These are phyloP conservation scores for Sinhomidia bicolor DNA, from an alignment of 2,888 invertebrate genomes.

Conservation along the genomic window DNA sequence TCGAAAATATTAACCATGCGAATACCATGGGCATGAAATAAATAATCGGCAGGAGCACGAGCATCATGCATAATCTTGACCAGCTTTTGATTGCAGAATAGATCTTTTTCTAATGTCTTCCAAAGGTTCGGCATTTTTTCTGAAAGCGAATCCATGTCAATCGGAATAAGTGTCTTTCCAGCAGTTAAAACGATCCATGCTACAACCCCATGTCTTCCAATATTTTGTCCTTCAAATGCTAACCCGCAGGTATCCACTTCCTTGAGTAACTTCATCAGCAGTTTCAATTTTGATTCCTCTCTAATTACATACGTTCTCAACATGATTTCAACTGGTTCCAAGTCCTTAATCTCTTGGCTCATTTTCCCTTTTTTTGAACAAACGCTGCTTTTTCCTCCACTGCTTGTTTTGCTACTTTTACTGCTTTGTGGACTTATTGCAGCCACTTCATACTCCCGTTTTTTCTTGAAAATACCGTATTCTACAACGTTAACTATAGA, in stretches of 20 bases:
- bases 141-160: slow-evolving; percentile 81
- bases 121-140: slow-evolving; percentile 82
- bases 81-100: slow-evolving; percentile 82
- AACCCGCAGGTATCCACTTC: slow-evolving; percentile 73
- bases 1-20: slow-evolving; percentile 85
- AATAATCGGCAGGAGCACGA: slow-evolving; percentile 84
- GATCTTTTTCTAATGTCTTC: slow-evolving; percentile 82
- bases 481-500: slow-evolving; percentile 65
- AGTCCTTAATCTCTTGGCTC: slow-evolving; percentile 60
- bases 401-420: slow-evolving; percentile 38
- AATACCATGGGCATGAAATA: slow-evolving; percentile 85
- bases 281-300: slow-evolving; percentile 66
- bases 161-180: slow-evolving; percentile 81
- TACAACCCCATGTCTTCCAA: slow-evolving; percentile 81
- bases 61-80: slow-evolving; percentile 86
- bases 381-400: slow-evolving; percentile 14
- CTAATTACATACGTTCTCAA: slow-evolving; percentile 72
- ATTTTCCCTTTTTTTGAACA: slow-evolving; percentile 57
- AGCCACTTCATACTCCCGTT: slow-evolving; percentile 46
- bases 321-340: slow-evolving; percentile 73
- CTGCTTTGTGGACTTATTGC: slow-evolving; percentile 10
- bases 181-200: slow-evolving; percentile 81
- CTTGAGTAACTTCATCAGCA: slow-evolving; percentile 72
- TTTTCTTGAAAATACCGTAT: slow-evolving; percentile 71
- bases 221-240: slow-evolving; percentile 81